Conservation (phyloP, 2,888 invertebrate genomes). For the Pammene aurita region DNA sequence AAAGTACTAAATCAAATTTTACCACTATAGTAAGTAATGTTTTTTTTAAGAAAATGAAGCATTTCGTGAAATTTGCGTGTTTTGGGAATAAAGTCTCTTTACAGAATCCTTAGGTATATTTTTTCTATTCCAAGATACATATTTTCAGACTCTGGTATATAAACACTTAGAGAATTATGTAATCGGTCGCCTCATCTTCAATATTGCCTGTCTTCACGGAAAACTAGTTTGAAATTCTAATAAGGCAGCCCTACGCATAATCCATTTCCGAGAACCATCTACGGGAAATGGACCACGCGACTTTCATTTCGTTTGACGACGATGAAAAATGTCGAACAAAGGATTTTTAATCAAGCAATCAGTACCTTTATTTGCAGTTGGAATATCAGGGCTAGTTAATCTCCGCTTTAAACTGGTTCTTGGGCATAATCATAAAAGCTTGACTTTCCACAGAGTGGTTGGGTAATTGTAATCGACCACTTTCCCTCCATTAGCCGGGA, state of each 20-base stretch:
- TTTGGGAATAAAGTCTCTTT: too few relatives aligned
- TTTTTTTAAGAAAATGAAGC: too few relatives aligned
- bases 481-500: constrained; percentile 67
- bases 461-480: constrained; percentile 73
- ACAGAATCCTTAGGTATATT: too few relatives aligned
- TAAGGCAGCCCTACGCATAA: constrained; percentile 22
- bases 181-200: background rate
- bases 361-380: constrained; percentile 35
- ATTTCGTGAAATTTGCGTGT: too few relatives aligned
- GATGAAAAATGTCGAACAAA: constrained; percentile 37
- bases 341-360: constrained; percentile 39
- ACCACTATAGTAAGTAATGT: too few relatives aligned
- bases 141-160: background rate
- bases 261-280: constrained; percentile 15
- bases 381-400: constrained; percentile 42
- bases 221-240: constrained; percentile 13
- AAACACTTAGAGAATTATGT: background rate
- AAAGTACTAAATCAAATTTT: too few relatives aligned
- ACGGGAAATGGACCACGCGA: constrained; percentile 24
- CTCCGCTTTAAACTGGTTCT: constrained; percentile 27
- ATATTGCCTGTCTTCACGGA: background rate
- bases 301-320: constrained; percentile 34
- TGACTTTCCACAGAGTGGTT: constrained; percentile 67
- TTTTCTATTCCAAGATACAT: background rate
- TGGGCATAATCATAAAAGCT: constrained; percentile 57